Evolutionary conservation across 2,888 invertebrate genomes (phyloP).

Genomic region (Eilema sororculum): DNA sequence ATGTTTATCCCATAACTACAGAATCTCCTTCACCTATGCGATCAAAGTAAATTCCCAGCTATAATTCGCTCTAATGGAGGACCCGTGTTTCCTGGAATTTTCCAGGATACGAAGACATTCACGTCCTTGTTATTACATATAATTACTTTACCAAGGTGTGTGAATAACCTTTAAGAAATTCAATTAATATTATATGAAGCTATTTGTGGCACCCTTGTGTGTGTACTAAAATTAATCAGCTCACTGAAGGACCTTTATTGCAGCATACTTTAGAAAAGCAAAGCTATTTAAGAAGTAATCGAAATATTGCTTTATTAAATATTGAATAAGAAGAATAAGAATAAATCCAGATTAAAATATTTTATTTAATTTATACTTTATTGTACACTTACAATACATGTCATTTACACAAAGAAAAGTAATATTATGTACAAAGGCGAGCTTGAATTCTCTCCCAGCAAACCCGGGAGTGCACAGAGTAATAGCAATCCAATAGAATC

Average conservation of each 20-base stretch:
- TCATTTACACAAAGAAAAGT: too few species aligned
- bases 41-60: neutral
- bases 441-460: too few species aligned
- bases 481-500: too few species aligned
- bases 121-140: neutral
- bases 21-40: neutral
- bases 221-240: constrained; percentile 44
- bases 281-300: constrained; percentile 26
- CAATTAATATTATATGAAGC: constrained; percentile 42
- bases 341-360: too few species aligned
- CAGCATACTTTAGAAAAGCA: constrained; percentile 42
- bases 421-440: too few species aligned
- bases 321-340: too few species aligned
- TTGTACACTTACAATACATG: too few species aligned
- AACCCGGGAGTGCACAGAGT: too few species aligned
- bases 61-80: constrained; percentile 8
- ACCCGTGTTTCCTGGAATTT: neutral
- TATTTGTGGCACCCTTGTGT: constrained; percentile 13
- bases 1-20: neutral
- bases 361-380: too few species aligned
- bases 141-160: constrained; percentile 8
- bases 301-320: too few species aligned
- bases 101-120: constrained; percentile 6
- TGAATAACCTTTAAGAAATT: constrained; percentile 23
- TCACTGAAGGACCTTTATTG: constrained; percentile 36